These are phyloP conservation scores for Callyntrura guangdongensis DNA, from an alignment of 2,888 invertebrate genomes.

Conservation along the genomic window DNA sequence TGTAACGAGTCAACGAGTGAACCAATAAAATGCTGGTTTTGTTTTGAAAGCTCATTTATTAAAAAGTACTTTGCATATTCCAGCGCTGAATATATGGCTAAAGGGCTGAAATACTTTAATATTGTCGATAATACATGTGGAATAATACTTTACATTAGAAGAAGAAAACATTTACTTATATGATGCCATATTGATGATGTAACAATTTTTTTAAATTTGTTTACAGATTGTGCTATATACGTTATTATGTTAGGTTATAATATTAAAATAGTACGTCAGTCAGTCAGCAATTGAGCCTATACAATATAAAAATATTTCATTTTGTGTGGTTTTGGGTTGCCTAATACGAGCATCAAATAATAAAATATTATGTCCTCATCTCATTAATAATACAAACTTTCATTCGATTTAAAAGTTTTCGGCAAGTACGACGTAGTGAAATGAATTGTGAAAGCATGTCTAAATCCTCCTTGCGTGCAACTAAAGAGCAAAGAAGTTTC, in stretches of 20 bases:
- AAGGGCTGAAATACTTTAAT: too few species aligned
- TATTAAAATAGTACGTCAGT: too few species aligned
- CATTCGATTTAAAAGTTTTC: constrained; percentile 41
- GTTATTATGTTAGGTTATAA: too few species aligned
- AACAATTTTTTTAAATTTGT: too few species aligned
- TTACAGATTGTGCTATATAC: too few species aligned
- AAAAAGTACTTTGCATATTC: constrained; percentile 32
- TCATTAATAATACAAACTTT: constrained; percentile 62
- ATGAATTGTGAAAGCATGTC: neutral
- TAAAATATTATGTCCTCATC: constrained; percentile 49
- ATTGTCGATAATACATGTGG: neutral
- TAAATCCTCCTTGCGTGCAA: constrained; percentile 24
- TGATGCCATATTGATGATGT: constrained; percentile 12
- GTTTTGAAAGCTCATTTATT: constrained; percentile 22
- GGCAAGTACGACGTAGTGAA: neutral
- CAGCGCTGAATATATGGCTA: too few species aligned
- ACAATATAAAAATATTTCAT: neutral
- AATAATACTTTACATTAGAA: neutral
- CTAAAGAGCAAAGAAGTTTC: too few species aligned
- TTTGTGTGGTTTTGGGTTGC: constrained; percentile 5
- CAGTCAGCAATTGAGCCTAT: too few species aligned
- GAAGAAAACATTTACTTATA: too few species aligned
- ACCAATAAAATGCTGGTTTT: neutral
- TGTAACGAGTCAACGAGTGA: neutral
- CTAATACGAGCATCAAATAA: constrained; percentile 16